phyloP scores from a whole-genome alignment of 1,140 invertebrate species.

The Trachelipus rathkii region DNA sequence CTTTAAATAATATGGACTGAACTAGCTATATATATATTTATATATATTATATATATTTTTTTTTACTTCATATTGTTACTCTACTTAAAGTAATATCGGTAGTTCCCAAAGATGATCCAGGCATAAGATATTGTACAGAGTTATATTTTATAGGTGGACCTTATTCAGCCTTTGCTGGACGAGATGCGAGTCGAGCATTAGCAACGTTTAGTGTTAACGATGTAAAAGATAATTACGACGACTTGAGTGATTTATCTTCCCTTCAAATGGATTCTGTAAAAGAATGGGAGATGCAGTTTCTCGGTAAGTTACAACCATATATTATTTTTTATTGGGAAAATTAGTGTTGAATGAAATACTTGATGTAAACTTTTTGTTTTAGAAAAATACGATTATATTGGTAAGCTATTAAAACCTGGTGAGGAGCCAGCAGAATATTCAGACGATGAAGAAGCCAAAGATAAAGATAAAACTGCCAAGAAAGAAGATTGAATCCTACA shows the following conservation, averaged over 20 bases:
- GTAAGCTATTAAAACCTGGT: conserved; percentile 82
- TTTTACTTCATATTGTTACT: too few species aligned
- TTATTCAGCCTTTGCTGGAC: conserved; percentile 90
- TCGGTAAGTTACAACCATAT: conserved; percentile 61
- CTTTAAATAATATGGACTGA: too few species aligned
- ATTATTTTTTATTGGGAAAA: background rate
- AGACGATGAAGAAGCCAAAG: conserved; percentile 67
- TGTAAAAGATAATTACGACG: conserved; percentile 85
- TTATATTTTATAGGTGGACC: conserved; percentile 66
- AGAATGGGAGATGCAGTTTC: conserved; percentile 96
- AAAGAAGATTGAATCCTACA: background rate
- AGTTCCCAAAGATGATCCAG: background rate
- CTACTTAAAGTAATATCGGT: background rate
- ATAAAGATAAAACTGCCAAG: conserved; percentile 8
- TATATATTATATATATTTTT: too few species aligned
- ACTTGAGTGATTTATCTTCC: conserved; percentile 84
- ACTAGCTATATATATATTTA: too few species aligned
- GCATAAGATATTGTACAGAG: background rate
- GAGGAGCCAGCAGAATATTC: conserved; percentile 87
- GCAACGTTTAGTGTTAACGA: conserved; percentile 86
- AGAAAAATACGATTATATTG: conserved; percentile 94
- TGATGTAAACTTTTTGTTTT: conserved; percentile 49
- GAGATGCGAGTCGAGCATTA: conserved; percentile 88
- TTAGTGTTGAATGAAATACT: background rate
- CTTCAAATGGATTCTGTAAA: conserved; percentile 58